Evolutionary conservation across 2,797 vertebrate species (phyloP).

Genomic region (Buceros bicornis): DNA sequence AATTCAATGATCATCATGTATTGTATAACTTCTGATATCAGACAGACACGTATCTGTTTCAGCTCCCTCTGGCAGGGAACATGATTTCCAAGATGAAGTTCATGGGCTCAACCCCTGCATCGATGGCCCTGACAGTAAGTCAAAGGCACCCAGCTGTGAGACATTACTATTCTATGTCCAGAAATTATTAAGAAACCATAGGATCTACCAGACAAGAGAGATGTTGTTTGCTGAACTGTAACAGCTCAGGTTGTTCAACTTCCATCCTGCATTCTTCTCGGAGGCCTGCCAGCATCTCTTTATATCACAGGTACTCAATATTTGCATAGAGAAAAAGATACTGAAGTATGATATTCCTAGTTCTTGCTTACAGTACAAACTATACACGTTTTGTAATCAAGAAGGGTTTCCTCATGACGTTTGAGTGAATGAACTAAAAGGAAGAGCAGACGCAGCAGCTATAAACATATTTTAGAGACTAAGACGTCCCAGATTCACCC

Average conservation of each 20-base stretch:
- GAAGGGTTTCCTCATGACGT: neutral
- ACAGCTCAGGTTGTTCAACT: neutral
- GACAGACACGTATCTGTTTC: neutral
- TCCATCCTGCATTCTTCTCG: neutral
- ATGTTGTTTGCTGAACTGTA: neutral
- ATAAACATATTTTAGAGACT: neutral
- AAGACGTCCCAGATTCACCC: neutral
- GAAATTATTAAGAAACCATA: neutral
- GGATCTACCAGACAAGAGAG: neutral
- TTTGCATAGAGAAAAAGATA: slow-evolving; percentile 9
- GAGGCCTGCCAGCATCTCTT: neutral
- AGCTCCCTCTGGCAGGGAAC: neutral
- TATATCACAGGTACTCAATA: neutral
- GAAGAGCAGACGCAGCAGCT: neutral
- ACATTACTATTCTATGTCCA: neutral
- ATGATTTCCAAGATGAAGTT: neutral
- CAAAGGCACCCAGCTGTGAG: neutral
- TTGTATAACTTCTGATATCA: neutral
- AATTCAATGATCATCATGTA: neutral
- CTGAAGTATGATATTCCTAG: neutral
- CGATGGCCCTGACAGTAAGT: neutral
- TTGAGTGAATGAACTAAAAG: neutral
- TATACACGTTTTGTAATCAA: neutral
- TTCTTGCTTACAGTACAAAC: neutral
- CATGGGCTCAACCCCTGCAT: neutral